Percentiles rank a stretch among this genome's conserved stretches.
phyloP scores from a whole-genome alignment of 2,113 vertebrate species.

The Plotosus lineatus region DNA sequence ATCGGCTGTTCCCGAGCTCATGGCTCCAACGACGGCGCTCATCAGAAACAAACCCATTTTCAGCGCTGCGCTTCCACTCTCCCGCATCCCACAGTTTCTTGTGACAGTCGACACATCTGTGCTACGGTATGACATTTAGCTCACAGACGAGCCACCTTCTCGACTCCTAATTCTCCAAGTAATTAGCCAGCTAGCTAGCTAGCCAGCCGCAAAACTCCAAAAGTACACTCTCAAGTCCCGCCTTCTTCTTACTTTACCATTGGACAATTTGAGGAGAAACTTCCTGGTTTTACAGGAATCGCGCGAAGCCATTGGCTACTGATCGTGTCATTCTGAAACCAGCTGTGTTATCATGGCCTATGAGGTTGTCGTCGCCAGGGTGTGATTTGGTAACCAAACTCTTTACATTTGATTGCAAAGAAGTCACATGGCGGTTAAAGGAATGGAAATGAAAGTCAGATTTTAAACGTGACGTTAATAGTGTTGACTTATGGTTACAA shows the following conservation, averaged over 20 bases:
- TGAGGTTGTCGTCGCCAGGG: slow-evolving; percentile 28
- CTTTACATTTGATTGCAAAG: slow-evolving; percentile 37
- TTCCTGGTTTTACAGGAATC: slow-evolving; percentile 14
- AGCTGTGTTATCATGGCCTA: not conserved
- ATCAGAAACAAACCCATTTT: slow-evolving; percentile 58
- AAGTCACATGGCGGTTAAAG: slow-evolving; percentile 53
- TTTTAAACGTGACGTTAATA: not conserved
- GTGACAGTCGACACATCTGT: slow-evolving; percentile 38
- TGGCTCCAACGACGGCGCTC: slow-evolving; percentile 50
- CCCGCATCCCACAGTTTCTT: slow-evolving; percentile 21
- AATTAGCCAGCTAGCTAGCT: slow-evolving; percentile 37
- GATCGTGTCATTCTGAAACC: slow-evolving; percentile 36
- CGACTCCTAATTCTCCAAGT: slow-evolving; percentile 37
- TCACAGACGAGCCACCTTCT: slow-evolving; percentile 36
- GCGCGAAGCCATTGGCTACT: slow-evolving; percentile 47
- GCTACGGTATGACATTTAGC: slow-evolving; percentile 41
- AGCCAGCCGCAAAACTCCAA: slow-evolving; percentile 40
- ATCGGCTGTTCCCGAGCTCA: slow-evolving; percentile 51
- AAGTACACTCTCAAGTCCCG: slow-evolving; percentile 9
- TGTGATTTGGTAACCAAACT: slow-evolving; percentile 48
- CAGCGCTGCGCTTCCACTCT: slow-evolving; percentile 18
- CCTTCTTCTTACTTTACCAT: slow-evolving; percentile 48
- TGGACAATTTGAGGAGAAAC: slow-evolving; percentile 55
- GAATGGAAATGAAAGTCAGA: slow-evolving; percentile 27
- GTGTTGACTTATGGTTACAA: not conserved